phyloP scores from a whole-genome alignment of 1,140 invertebrate species.

The Aphelenchoides fujianensis region DNA sequence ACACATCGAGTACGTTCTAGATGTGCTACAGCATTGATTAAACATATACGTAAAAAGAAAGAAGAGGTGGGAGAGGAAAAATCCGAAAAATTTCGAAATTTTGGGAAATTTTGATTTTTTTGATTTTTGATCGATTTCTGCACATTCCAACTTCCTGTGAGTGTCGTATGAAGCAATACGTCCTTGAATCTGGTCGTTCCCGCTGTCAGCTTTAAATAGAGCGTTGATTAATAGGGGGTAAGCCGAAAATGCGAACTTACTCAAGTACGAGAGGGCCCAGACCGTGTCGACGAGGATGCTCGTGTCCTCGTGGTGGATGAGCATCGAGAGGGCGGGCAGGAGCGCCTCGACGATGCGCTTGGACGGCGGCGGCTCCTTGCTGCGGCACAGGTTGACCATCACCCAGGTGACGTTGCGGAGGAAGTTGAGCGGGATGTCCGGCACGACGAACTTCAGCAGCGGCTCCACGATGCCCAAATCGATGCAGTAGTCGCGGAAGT shows the following conservation, averaged over 20 bases:
- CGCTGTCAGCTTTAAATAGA: slow-evolving; percentile 76
- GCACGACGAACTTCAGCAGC: slow-evolving; percentile 82
- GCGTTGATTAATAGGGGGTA: not conserved
- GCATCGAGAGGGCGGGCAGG: slow-evolving; percentile 83
- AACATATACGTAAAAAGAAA: too few species aligned
- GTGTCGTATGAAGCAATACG: too few species aligned
- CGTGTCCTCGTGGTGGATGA: slow-evolving; percentile 90
- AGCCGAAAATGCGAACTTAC: too few species aligned
- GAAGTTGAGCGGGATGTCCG: slow-evolving; percentile 85
- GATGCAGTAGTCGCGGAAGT: slow-evolving; percentile 85
- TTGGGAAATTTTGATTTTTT: not conserved
- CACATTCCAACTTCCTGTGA: too few species aligned
- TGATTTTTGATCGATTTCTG: too few species aligned
- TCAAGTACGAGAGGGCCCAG: slow-evolving; percentile 96
- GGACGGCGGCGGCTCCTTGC: slow-evolving; percentile 79
- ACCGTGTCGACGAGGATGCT: slow-evolving; percentile 98
- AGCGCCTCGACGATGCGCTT: slow-evolving; percentile 70
- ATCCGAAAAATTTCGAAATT: too few species aligned
- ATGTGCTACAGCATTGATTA: too few species aligned
- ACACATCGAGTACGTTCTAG: too few species aligned
- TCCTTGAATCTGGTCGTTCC: slow-evolving; percentile 90
- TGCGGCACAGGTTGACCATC: slow-evolving; percentile 91
- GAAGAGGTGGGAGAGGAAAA: too few species aligned
- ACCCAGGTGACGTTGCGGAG: slow-evolving; percentile 96
- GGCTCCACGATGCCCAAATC: slow-evolving; percentile 82